Percentiles rank a stretch among this genome's conserved stretches.
These are phyloP conservation scores for Ptychodera flava DNA, from an alignment of 35 echinoderm and acorn worm species.

Conservation along the genomic window DNA sequence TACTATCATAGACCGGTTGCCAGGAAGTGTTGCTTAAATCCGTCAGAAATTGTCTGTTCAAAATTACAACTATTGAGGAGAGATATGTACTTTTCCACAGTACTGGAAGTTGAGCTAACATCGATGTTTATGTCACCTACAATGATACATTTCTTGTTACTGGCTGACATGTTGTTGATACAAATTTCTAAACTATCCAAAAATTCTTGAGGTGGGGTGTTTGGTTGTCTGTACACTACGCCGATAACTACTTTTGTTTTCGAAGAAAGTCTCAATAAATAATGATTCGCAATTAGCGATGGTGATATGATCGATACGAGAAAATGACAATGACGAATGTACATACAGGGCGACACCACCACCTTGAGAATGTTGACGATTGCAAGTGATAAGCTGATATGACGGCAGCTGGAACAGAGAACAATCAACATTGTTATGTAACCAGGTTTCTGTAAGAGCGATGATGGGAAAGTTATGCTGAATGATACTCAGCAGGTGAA, in stretches of 20 bases:
- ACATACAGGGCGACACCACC: background rate
- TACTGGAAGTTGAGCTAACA: background rate
- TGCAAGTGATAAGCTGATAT: background rate
- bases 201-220: background rate
- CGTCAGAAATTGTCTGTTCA: background rate
- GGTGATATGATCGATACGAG: background rate
- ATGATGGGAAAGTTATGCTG: background rate
- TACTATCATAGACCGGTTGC: background rate
- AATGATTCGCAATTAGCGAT: conserved; percentile 1
- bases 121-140: background rate
- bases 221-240: background rate
- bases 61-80: background rate
- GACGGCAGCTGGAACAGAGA: background rate
- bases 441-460: background rate
- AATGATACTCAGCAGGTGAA: background rate
- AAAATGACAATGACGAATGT: background rate
- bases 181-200: background rate
- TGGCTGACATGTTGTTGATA: background rate
- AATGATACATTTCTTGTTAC: background rate
- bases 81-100: conserved; percentile 1
- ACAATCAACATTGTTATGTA: background rate
- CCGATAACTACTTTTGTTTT: background rate
- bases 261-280: background rate
- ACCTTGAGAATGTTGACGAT: background rate
- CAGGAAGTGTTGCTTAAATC: background rate